phyloP scores from a whole-genome alignment of 2,797 vertebrate species.

The Mionectes olivaceus region DNA sequence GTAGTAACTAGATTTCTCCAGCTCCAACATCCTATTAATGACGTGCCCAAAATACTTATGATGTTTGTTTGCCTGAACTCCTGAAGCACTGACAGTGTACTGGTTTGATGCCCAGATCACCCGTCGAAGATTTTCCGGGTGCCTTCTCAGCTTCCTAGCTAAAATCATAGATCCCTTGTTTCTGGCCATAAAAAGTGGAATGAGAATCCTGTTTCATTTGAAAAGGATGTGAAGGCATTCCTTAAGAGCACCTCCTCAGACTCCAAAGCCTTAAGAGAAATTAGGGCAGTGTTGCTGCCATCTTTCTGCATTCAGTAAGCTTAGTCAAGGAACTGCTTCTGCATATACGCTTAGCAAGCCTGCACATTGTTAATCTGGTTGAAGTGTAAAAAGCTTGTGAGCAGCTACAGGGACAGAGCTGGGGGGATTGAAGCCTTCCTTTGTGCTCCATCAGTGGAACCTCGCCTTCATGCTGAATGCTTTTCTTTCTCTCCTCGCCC shows the following conservation, averaged over 20 bases:
- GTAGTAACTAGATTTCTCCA: constrained; percentile 42
- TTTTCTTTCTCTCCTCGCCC: background rate
- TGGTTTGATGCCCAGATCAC: background rate
- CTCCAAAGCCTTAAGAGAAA: background rate
- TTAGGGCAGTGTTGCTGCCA: background rate
- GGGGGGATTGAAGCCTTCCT: background rate
- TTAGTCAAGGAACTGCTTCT: background rate
- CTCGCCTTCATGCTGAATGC: background rate
- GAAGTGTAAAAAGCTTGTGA: background rate
- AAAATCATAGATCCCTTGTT: background rate
- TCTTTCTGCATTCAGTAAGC: background rate
- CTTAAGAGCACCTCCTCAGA: background rate
- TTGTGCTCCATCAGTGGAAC: background rate
- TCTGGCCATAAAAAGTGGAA: background rate
- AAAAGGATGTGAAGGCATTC: background rate
- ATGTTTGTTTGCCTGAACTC: background rate
- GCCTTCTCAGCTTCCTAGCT: background rate
- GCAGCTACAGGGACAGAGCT: background rate
- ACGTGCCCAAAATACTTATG: constrained; percentile 38
- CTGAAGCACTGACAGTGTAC: background rate
- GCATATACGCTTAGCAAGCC: background rate
- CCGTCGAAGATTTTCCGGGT: background rate
- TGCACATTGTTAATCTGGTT: background rate
- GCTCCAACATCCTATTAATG: constrained; percentile 8
- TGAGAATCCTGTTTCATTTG: background rate